Percentiles rank a stretch among this genome's conserved stretches.
Evolutionary conservation across 2,113 vertebrate species (phyloP).

Genomic region (Corydoras sp.): DNA sequence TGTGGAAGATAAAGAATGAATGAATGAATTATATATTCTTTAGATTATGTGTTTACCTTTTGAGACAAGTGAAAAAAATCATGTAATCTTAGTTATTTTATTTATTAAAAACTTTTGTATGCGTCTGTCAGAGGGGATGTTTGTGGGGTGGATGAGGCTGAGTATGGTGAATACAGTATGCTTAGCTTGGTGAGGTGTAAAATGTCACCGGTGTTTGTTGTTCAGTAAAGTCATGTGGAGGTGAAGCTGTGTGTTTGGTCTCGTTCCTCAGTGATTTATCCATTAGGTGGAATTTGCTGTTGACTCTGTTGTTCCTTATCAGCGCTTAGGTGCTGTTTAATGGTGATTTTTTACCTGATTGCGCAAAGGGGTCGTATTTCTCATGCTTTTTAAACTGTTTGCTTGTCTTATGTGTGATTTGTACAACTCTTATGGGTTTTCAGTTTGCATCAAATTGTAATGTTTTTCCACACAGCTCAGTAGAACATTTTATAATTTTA

Average conservation of each 20-base stretch:
- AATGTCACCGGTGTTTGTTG: conserved; percentile 58
- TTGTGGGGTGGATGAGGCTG: too few relatives aligned
- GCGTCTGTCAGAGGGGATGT: too few relatives aligned
- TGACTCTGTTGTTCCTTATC: conserved; percentile 79
- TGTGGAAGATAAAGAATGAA: too few relatives aligned
- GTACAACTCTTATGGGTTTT: too few relatives aligned
- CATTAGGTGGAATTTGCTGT: conserved; percentile 82
- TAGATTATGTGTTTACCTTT: too few relatives aligned
- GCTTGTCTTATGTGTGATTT: background rate
- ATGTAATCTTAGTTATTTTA: too few relatives aligned
- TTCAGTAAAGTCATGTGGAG: conserved; percentile 78
- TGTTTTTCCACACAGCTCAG: background rate
- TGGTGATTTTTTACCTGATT: conserved; percentile 73
- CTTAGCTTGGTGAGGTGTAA: conserved; percentile 22
- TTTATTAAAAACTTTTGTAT: too few relatives aligned
- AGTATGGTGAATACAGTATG: too few relatives aligned
- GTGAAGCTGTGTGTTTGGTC: conserved; percentile 78
- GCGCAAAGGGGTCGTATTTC: conserved; percentile 68
- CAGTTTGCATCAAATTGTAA: background rate
- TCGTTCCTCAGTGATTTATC: conserved; percentile 80
- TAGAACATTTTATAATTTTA: too few relatives aligned
- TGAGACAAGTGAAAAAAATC: too few relatives aligned
- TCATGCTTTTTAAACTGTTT: conserved; percentile 33
- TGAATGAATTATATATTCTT: too few relatives aligned
- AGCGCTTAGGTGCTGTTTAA: conserved; percentile 75